Evolutionary conservation across 2,888 invertebrate genomes (phyloP), one percentile per base, ranked within the genome.

Genomic region (Pilophorus perplexus): DNA sequence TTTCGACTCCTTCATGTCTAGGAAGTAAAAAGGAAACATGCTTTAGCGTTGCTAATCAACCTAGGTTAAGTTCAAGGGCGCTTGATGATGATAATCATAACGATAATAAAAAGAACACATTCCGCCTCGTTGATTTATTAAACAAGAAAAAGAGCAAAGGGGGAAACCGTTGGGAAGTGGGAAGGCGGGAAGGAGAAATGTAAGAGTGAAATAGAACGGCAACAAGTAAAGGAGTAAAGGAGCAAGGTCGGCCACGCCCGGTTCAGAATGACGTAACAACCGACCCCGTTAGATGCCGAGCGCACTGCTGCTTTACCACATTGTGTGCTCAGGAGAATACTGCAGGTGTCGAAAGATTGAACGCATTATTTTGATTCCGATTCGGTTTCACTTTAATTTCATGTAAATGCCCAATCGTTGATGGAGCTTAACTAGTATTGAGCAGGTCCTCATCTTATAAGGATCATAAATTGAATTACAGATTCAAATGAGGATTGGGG

Each of bases 161-260:
- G 28, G 28, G 28, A 52, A 52, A 52, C 25, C 6, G 16, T 22
- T 20, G 55, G 55, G 55, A 55, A 38, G 55, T 55, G 55, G 55
- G 33, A 25, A 50, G 50, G n/a, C 12, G 25, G 16, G 50, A 54
- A 54, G 54, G 55, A 38, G 55, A 55, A 55, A 55, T 55, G 55
- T 55, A 28, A 52, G 55, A 55, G 55, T 55, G 55, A 55, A 55
- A 55, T 55, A 55, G 55, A 55, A 55, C 55, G 55, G 55, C 55
- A 55, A 55, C 38, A 55, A 55, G 28, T n/a, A n/a, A 44, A 62
- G 62, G 62, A 62, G 62, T 46, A 20, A 62, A 62, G 62, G 62
- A 62, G 62, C 62, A 62, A 62, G 62, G 62, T 62, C 62, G 20
- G 46, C 62, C 62, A 46, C 62, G 62, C 62, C 62, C 62, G 48